These are phyloP conservation scores for Halocynthia roretzi DNA, from an alignment of 23 tunicate genomes.

Conservation along the genomic window DNA sequence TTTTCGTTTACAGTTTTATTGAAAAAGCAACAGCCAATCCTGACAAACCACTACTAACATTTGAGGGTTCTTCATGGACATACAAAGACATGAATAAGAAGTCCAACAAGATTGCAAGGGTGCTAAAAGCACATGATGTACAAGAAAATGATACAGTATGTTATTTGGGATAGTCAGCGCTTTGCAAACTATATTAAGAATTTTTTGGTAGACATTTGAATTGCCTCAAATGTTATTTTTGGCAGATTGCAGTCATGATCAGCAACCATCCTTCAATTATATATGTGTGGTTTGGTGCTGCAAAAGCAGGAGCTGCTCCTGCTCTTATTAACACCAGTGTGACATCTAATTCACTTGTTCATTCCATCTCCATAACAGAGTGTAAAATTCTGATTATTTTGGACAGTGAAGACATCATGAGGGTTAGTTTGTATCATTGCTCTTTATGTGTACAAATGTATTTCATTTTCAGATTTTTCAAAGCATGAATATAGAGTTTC, in stretches of 20 bases:
- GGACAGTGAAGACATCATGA: background rate
- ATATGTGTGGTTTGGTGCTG: constrained; percentile 7
- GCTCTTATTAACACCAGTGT: constrained; percentile 16
- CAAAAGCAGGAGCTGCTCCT: constrained; percentile 10
- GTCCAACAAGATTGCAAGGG: constrained; percentile 52
- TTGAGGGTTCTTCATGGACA: constrained; percentile 45
- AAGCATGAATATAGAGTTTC: too few species aligned
- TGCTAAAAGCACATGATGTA: constrained; percentile 30
- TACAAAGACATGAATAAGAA: constrained; percentile 35
- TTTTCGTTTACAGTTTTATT: constrained; percentile 29
- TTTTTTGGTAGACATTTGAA: background rate
- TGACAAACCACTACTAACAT: constrained; percentile 31
- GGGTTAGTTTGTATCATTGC: constrained; percentile 2
- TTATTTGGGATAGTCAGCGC: background rate
- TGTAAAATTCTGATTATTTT: constrained; percentile 14
- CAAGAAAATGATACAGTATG: constrained; percentile 38
- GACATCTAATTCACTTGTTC: background rate
- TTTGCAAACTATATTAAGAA: background rate
- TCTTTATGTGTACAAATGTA: background rate
- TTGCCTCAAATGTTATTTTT: background rate
- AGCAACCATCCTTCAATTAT: constrained; percentile 1
- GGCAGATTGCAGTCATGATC: constrained; percentile 20
- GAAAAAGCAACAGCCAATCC: constrained; percentile 28
- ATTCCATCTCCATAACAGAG: constrained; percentile 2
- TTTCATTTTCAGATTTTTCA: background rate